Base-by-base conservation (phyloP, 30 jellyfish, hydroid and myxozoan genomes). In the Turritopsis dohrnii region DNA sequence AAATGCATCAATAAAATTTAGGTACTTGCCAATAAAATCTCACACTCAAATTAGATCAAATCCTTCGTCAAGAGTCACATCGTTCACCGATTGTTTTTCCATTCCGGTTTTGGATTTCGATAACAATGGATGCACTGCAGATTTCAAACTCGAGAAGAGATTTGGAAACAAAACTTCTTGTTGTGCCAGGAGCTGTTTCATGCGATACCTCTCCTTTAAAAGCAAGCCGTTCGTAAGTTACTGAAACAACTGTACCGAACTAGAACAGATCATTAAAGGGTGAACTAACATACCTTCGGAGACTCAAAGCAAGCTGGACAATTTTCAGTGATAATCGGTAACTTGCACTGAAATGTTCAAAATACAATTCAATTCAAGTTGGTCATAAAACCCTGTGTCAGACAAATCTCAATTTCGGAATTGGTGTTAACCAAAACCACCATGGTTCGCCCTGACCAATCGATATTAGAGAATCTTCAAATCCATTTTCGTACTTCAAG, bases 231-330 rank as follows among this genome's bases (percentile, higher is more conserved):
- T 41, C 13, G 60, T 3, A 41, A 41, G 60, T 41, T 41, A 41
- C 5, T 13, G n/a, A 41, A 41, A 41, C 60, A 41, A 41, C 60
- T 41, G 5, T 13, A 3, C 60, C 60, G n/a, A n/a, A n/a, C n/a
- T n/a, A n/a, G n/a, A n/a, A n/a, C n/a, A n/a, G n/a, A n/a, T n/a
- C n/a, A n/a, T n/a, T n/a, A n/a, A n/a, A n/a, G n/a, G n/a, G n/a
- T n/a, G n/a, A n/a, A n/a, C n/a, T n/a, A n/a, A 29, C 85, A 20
- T 86, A 90, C 97, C 96, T 91, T 86, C 26, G 97, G 97, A 1
- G 96, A 93, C 74, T 91, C 97, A 74, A 91, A 91, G 31, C 97
- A 91, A 7, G 96, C 96, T 60, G 97, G 97, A 65, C 97, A 91
- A 71, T 91, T 91, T 66, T 91, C 97, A 16, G 96, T 87, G 30